These are phyloP conservation scores for Ecdyonurus torrentis DNA, from an alignment of 2,888 invertebrate species.

Conservation along the genomic window DNA sequence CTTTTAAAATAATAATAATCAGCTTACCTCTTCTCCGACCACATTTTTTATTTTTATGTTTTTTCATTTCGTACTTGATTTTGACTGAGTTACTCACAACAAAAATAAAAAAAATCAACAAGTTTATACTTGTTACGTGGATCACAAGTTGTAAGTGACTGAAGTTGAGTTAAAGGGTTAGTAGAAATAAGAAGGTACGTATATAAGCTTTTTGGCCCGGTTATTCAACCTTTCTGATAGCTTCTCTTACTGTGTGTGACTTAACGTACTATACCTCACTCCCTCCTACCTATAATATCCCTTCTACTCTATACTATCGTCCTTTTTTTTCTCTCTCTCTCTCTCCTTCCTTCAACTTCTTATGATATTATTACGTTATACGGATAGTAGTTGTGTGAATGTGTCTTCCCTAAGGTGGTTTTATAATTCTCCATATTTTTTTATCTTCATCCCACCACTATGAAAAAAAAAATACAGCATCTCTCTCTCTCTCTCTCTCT, in stretches of 20 bases:
- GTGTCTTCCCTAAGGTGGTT: not conserved
- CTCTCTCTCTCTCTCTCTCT: not conserved
- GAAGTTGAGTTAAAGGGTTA: too few species aligned
- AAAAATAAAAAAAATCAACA: not conserved
- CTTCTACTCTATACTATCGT: not conserved
- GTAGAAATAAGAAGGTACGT: too few species aligned
- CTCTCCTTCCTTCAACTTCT: not conserved
- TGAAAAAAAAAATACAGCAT: not conserved
- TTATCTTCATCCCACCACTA: not conserved
- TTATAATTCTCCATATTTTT: not conserved
- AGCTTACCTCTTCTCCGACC: constrained; percentile 5
- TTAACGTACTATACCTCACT: too few species aligned
- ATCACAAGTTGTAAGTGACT: not conserved
- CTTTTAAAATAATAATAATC: not conserved
- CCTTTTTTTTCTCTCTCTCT: not conserved
- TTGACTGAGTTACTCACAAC: constrained; percentile 5
- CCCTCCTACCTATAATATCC: too few species aligned
- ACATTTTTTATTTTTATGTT: constrained; percentile 6
- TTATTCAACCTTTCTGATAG: not conserved
- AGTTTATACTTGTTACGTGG: too few species aligned
- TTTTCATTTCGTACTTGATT: constrained; percentile 3
- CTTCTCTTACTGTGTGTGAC: too few species aligned
- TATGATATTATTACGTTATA: not conserved
- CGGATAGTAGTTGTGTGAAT: too few species aligned
- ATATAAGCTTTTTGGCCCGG: not conserved